These are phyloP conservation scores for Andrena dorsata DNA, from an alignment of 2,888 invertebrate genomes.

Conservation along the genomic window DNA sequence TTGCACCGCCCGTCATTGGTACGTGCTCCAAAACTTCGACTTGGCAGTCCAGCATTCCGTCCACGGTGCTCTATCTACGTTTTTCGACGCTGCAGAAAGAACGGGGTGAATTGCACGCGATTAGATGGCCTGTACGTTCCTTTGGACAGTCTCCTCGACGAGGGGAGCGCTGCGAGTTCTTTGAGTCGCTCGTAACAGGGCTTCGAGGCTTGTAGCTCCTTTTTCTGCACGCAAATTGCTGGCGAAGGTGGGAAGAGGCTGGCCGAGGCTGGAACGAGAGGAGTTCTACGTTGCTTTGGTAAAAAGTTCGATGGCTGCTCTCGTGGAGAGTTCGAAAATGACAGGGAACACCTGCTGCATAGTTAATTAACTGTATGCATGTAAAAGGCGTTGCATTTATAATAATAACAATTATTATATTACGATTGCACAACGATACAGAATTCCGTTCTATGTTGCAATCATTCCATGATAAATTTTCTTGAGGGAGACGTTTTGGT, in stretches of 20 bases:
- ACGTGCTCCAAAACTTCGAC: conserved; percentile 42
- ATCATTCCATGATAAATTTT: not conserved
- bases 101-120: conserved; percentile 51
- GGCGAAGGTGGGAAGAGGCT: not conserved
- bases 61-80: conserved; percentile 1
- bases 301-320: conserved; percentile 18
- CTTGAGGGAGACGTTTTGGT: not conserved
- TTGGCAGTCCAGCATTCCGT: conserved; percentile 22
- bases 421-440: too few relatives aligned
- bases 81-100: conserved; percentile 1
- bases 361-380: too few relatives aligned
- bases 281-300: conserved; percentile 4
- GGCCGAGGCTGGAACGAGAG: not conserved
- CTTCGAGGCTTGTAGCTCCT: conserved; percentile 20
- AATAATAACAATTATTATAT: too few relatives aligned
- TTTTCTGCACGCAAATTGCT: conserved; percentile 50
- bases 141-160: not conserved
- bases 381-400: not conserved
- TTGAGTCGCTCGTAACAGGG: conserved; percentile 23
- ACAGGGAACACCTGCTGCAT: conserved; percentile 16
- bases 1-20: conserved; percentile 72
- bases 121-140: conserved; percentile 59
- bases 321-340: not conserved
- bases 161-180: not conserved
- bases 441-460: not conserved